Percentiles rank a stretch among this genome's conserved stretches.
phyloP scores from a whole-genome alignment of 2,888 invertebrate species.

The Blastobasis adustella region DNA sequence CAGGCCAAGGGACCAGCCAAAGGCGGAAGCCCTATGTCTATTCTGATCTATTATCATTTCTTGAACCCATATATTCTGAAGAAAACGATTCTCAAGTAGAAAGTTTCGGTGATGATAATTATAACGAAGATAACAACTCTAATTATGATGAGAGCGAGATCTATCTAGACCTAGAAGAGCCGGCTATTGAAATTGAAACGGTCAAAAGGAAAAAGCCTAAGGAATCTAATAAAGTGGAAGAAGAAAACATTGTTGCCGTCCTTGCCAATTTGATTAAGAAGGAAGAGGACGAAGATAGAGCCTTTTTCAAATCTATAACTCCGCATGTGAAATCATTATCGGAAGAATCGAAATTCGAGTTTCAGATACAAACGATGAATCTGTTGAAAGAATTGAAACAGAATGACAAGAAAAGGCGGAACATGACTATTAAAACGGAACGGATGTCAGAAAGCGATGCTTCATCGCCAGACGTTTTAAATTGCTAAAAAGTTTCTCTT shows the following conservation, averaged over 20 bases:
- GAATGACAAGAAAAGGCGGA: conserved; percentile 21
- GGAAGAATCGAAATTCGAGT: conserved; percentile 39
- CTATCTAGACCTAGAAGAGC: neutral
- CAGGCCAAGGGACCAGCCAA: conserved; percentile 7
- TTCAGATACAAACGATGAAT: conserved; percentile 48
- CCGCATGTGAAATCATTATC: conserved; percentile 44
- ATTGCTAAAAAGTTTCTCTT: too few species aligned
- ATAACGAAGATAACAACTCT: neutral
- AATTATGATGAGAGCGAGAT: neutral
- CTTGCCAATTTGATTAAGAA: conserved; percentile 41
- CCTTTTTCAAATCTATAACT: conserved; percentile 51
- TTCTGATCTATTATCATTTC: conserved; percentile 33
- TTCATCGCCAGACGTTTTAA: too few species aligned
- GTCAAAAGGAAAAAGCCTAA: conserved; percentile 11
- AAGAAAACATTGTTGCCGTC: conserved; percentile 28
- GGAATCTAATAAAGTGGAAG: conserved; percentile 3
- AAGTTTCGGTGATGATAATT: neutral
- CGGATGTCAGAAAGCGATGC: conserved; percentile 12
- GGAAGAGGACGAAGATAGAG: conserved; percentile 53
- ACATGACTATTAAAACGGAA: conserved; percentile 14
- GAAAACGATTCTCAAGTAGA: conserved; percentile 17
- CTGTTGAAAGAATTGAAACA: conserved; percentile 32
- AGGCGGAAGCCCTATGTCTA: conserved; percentile 35
- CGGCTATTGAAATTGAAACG: neutral
- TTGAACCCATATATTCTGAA: conserved; percentile 22